Evolutionary conservation across 2,113 vertebrate genomes (phyloP).

Genomic region (Okapia johnstoni): DNA sequence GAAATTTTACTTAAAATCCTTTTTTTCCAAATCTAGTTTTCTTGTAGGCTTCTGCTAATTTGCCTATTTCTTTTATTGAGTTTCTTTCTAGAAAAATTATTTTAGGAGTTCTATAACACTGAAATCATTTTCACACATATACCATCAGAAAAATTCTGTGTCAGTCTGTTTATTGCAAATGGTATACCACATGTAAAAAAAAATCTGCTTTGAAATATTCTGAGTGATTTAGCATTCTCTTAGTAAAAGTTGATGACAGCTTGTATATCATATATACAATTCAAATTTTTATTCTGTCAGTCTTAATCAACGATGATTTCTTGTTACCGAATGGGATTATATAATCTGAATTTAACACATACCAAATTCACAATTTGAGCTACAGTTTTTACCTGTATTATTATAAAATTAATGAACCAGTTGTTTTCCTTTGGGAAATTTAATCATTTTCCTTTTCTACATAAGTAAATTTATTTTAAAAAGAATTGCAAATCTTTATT

Average conservation of each 20-base stretch:
- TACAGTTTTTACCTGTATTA: too few relatives aligned
- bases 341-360: background rate
- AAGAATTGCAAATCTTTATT: too few relatives aligned
- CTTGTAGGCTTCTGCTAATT: background rate
- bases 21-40: background rate
- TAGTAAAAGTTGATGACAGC: background rate
- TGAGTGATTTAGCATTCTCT: background rate
- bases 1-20: background rate
- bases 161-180: background rate
- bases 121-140: background rate
- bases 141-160: background rate
- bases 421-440: too few relatives aligned
- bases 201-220: background rate
- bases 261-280: background rate
- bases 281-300: constrained; percentile 21
- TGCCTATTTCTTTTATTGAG: background rate
- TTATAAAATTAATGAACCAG: too few relatives aligned
- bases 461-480: too few relatives aligned
- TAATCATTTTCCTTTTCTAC: too few relatives aligned
- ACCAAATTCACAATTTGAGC: too few relatives aligned
- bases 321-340: constrained; percentile 9
- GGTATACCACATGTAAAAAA: background rate
- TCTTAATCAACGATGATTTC: background rate
- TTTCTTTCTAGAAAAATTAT: background rate
- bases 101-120: background rate